Percentiles rank a stretch among this genome's conserved stretches.
These are phyloP conservation scores for Lasioglossum leucozonium DNA, from an alignment of 2,888 invertebrate species.

Conservation along the genomic window DNA sequence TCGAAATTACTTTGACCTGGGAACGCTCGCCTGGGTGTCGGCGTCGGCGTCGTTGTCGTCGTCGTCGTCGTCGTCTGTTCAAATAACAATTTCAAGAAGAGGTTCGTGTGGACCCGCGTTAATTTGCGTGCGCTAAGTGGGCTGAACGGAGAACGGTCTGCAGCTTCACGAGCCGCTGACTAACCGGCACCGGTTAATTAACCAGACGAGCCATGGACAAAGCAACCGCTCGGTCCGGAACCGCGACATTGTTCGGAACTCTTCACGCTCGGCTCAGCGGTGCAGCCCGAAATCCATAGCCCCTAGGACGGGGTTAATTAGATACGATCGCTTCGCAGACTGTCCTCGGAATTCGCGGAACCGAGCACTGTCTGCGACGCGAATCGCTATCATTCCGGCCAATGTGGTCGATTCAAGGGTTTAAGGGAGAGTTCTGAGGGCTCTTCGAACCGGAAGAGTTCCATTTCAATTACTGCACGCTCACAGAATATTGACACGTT, in stretches of 20 bases:
- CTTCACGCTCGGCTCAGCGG: constrained; percentile 55
- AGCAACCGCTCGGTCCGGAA: constrained; percentile 56
- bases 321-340: constrained; percentile 40
- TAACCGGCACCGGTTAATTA: constrained; percentile 66
- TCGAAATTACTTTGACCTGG: neutral
- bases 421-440: neutral
- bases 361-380: neutral
- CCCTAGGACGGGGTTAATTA: constrained; percentile 52
- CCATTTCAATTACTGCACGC: neutral
- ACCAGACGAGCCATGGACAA: constrained; percentile 60
- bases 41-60: neutral
- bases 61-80: neutral
- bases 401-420: neutral
- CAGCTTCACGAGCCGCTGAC: constrained; percentile 63
- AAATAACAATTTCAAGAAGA: neutral
- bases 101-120: neutral
- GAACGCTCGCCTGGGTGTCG: neutral
- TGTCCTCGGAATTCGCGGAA: constrained; percentile 3
- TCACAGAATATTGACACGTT: neutral
- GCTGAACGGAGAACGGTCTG: constrained; percentile 41
- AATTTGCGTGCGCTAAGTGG: constrained; percentile 32
- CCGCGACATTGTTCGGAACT: constrained; percentile 66
- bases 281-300: constrained; percentile 48
- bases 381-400: neutral
- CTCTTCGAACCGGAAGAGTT: neutral